phyloP scores from a whole-genome alignment of 2,113 vertebrate genomes.

The Brachyistius frenatus region DNA sequence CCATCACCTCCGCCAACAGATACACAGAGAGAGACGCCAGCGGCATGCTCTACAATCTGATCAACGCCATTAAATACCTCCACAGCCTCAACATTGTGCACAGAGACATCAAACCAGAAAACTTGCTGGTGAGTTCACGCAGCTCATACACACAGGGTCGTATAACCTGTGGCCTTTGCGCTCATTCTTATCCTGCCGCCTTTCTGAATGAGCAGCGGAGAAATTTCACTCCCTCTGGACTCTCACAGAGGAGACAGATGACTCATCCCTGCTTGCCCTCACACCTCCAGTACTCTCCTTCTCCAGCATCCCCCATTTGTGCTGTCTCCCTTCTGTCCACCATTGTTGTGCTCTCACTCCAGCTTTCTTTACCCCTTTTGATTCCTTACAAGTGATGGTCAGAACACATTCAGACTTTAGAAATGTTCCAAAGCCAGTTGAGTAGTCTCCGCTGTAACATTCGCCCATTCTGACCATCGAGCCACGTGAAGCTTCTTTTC shows the following conservation, averaged over 20 bases:
- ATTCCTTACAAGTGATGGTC: background rate
- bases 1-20: constrained; percentile 98
- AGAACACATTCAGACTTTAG: background rate
- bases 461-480: too few species aligned
- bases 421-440: too few species aligned
- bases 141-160: background rate
- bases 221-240: constrained; percentile 44
- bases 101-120: constrained; percentile 99
- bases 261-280: constrained; percentile 66
- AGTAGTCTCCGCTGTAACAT: too few species aligned
- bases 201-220: constrained; percentile 62
- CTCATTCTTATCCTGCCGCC: background rate
- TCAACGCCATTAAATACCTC: constrained; percentile 98
- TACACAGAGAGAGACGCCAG: constrained; percentile 98
- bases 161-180: constrained; percentile 10
- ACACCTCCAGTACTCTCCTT: constrained; percentile 55
- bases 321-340: constrained; percentile 33
- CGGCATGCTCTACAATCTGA: constrained; percentile 97
- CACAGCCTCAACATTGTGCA: constrained; percentile 98
- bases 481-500: too few species aligned
- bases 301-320: constrained; percentile 31
- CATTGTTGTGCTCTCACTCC: background rate
- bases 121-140: constrained; percentile 91
- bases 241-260: constrained; percentile 45
- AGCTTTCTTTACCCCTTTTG: constrained; percentile 1